Base-by-base conservation (phyloP, 2,888 invertebrate genomes). In the Hipparchia sbordonii region DNA sequence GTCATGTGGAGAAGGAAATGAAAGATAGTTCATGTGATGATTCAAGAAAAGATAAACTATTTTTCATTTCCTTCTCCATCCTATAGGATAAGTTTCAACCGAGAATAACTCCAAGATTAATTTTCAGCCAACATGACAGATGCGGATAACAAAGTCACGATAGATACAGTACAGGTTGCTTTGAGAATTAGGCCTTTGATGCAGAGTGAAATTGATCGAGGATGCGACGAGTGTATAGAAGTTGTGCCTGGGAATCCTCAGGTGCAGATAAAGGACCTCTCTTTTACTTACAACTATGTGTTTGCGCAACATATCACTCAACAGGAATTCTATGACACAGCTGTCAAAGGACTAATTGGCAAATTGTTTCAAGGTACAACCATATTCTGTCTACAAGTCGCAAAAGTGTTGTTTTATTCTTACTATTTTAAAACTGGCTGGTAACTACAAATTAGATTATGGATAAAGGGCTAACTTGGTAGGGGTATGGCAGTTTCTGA, bases 251-350 rank as follows among this genome's bases (percentile, higher is more conserved):
- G 95, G 0, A 92, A 95, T 72, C 95, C 95, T 0, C 98, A 98
- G 87, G 95, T 98, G 1, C 93, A 96, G 70, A 95, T 98, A 1
- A 94, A 95, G 68, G 96, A 96, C 66, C 95, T 97, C 76, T 94
- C 96, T 0, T 98, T 97, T 79, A 97, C 97, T 0, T 98, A 96
- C 82, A 98, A 98, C 87, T 95, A 96, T 94, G 97, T 97, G 0
- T 97, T 97, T 81, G 94, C 95, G 45, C 94, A 95, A 67, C 94
- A 94, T n/a, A 94, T 96, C 1, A 93, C 92, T 0, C 98, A 98
- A 81, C 94, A 95, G 65, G 92, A 95, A 57, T 95, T 98, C 60
- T 98, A 98, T 85, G 94, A 96, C 48, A 94, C 93, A 39, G 95
- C 97, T 9, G 96, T 98, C 0, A 94, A 95, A 78, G 94, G 95